A percentile compares a stretch with the other conserved stretches of the same genome.
phyloP scores from a whole-genome alignment of 2,797 vertebrate species.

The Caiman crocodilus region DNA sequence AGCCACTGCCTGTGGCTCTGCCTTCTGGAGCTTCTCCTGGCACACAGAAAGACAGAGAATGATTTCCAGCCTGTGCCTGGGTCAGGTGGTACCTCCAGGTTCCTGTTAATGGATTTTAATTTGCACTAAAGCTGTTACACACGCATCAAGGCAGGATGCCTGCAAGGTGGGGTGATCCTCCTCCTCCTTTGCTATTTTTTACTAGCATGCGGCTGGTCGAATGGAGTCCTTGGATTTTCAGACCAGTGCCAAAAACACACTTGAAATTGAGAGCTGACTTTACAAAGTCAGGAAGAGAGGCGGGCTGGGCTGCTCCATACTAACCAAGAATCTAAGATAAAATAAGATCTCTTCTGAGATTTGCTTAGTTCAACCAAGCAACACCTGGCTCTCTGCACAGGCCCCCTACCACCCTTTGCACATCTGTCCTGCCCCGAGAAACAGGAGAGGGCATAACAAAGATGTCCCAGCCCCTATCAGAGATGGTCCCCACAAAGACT shows the following conservation, averaged over 20 bases:
- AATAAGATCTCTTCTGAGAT: background rate
- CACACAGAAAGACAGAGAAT: background rate
- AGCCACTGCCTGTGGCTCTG: background rate
- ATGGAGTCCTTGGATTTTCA: background rate
- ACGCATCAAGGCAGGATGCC: background rate
- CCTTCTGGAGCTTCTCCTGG: background rate
- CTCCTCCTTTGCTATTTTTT: background rate
- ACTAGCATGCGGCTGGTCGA: background rate
- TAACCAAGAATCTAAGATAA: background rate
- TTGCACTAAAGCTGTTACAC: background rate
- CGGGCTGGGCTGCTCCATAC: background rate
- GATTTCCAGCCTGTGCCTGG: background rate
- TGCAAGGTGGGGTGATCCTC: accelerated
- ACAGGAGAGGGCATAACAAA: background rate
- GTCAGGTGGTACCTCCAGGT: background rate
- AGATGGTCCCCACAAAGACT: background rate
- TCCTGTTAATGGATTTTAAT: background rate
- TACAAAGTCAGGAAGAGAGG: background rate
- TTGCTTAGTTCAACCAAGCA: background rate
- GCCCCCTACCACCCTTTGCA: background rate
- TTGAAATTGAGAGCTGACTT: background rate
- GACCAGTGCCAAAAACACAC: background rate
- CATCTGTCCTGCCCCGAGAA: background rate
- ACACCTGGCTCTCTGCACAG: background rate
- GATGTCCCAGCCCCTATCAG: background rate